Percentiles rank a stretch among this genome's conserved stretches.
These are phyloP conservation scores for Wasmannia auropunctata DNA, from an alignment of 1,140 invertebrate species.

Conservation along the genomic window DNA sequence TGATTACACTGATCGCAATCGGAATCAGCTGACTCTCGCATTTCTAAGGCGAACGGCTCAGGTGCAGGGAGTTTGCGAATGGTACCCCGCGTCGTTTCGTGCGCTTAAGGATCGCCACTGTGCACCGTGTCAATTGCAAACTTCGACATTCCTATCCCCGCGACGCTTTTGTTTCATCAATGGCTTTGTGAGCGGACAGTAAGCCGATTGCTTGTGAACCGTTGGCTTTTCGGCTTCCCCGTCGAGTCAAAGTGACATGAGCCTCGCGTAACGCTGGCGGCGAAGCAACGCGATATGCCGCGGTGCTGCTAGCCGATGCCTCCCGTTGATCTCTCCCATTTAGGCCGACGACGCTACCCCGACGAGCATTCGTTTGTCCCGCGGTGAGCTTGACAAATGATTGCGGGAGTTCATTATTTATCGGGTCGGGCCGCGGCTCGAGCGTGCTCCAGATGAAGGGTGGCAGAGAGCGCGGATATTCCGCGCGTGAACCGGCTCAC, in stretches of 20 bases:
- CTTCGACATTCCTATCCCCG: not conserved
- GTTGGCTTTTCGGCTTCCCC: not conserved
- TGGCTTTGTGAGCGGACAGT: not conserved
- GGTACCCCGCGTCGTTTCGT: not conserved
- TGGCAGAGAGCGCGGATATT: slow-evolving; percentile 39
- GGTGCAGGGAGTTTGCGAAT: not conserved
- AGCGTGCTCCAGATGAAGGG: slow-evolving; percentile 61
- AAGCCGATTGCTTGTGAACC: not conserved
- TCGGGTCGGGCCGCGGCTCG: slow-evolving; percentile 12
- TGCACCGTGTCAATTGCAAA: slow-evolving; percentile 5
- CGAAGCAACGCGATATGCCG: not conserved
- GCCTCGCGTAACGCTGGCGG: not conserved
- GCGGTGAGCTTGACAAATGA: slow-evolving; percentile 66
- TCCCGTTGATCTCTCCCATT: slow-evolving; percentile 56
- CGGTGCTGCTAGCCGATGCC: slow-evolving; percentile 16
- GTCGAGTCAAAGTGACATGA: slow-evolving; percentile 14
- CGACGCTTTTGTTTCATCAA: not conserved
- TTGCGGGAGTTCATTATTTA: slow-evolving; percentile 69
- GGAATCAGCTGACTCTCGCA: slow-evolving; percentile 56
- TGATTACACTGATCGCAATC: slow-evolving; percentile 38
- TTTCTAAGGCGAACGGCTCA: slow-evolving; percentile 52
- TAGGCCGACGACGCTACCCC: slow-evolving; percentile 39
- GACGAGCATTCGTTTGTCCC: slow-evolving; percentile 57
- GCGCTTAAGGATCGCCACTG: not conserved
- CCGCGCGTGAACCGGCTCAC: slow-evolving; percentile 49